Evolutionary conservation across 2,113 vertebrate species (phyloP), one percentile per base, ranked within the genome.

Genomic region (Phoxinus phoxinus): DNA sequence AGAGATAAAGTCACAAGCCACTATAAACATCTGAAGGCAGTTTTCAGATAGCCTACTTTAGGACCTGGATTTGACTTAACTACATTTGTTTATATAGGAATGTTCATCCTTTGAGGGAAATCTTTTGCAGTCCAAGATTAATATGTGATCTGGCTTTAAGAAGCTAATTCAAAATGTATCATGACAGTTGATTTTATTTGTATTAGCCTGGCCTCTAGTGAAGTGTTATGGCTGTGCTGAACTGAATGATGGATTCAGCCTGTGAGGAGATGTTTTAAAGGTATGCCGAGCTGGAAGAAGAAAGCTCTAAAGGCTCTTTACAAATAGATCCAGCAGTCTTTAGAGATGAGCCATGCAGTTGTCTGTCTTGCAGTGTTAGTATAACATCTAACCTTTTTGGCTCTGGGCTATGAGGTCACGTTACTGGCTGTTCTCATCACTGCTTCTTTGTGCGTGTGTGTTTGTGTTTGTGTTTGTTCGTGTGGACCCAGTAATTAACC

Each of bases 341-440:
- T n/a, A 37, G 51, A 37, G 51, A 77, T 1, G 48, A 77, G 48
- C 51, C 17, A 78, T 58, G 51, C 51, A 10, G 21, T 65, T 75
- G 61, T 78, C 58, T 67, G 61, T 78, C 58, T 67, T 58, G 30
- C 25, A 21, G 53, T 58, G 67, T 84, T 83, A 58, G 21, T 32
- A 72, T 76, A 84, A 74, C 86, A 80, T 76, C 61, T 81, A 76
- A 87, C 44, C 67, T 75, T 67, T 84, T 84, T 56, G 25, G 56
- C 41, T 73, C 35, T 23, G 19, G 35, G 65, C 48, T 61, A 37
- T 75, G n/a, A 53, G 23, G 23, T 19, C 61, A 32, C 25, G 4
- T 48, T 32, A 12, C 12, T 37, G 25, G 11, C 27, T 7, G 41
- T 9, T 25, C 9, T 59, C 35, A 4, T 41, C 9, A 17, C 17